Evolutionary conservation across 2,888 invertebrate species (phyloP), one percentile per base, ranked within the genome.

Genomic region (Diaphora mendica): DNA sequence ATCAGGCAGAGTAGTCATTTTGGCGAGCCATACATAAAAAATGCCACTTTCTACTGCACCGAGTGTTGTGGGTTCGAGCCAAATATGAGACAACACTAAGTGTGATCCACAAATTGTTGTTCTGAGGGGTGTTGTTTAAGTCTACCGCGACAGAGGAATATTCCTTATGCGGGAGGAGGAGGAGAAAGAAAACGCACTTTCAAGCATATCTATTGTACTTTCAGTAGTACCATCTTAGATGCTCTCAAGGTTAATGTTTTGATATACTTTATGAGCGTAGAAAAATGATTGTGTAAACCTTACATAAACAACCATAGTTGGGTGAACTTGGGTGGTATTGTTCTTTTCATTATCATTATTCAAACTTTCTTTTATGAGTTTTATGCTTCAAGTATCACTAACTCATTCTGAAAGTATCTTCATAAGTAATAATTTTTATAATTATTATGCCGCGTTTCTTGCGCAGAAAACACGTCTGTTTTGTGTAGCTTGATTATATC

Each of bases 361-460:
- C 55, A 42, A 73, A 75, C 80, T 82, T 83, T 80, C 80, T 77
- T 77, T 82, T 71, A 73, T 67, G 72, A 78, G 78, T 77, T 77
- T 82, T 71, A 73, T 67, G 72, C 70, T 73, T 65, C 55, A 65
- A 69, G 64, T 64, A 72, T 48, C 51, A 69, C 51, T 35, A 55
- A 15, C 30, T 67, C 70, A 67, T 70, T 69, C 42, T n/a, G 65
- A 70, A 68, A 68, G 68, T 48, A 51, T 68, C 35, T 59, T 73
- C n/a, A 7, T 30, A 42, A 62, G 35, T 64, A 67, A 44, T 55
- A 11, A 48, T 64, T 51, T 33, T 23, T 64, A 15, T 23, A 35
- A 48, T 33, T 23, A 30, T 55, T 39, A 65, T 44, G 44, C 42
- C 44, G 23, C 20, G 13, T 64, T 42, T 62, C 42, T 20, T 15